A percentile compares a stretch with the other conserved stretches of the same genome.
Conservation (phyloP, 2,888 invertebrate genomes). For the Antitype chi region DNA sequence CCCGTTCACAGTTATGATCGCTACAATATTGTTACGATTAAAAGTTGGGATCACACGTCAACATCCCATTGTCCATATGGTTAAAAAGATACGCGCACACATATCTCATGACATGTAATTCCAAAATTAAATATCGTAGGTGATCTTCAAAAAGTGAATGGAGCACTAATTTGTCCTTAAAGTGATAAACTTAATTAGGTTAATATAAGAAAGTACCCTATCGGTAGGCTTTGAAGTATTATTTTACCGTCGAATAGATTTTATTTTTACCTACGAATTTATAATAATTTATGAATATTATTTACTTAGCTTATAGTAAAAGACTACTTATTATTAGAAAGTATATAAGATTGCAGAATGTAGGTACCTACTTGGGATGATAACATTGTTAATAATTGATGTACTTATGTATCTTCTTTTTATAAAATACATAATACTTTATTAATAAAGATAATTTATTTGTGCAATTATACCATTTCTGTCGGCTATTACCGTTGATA, state of each 20-base stretch:
- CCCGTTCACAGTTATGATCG: not conserved
- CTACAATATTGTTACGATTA: not conserved
- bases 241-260: slow-evolving; percentile 35
- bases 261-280: slow-evolving; percentile 21
- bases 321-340: slow-evolving; percentile 24
- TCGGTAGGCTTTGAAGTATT: slow-evolving; percentile 35
- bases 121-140: not conserved
- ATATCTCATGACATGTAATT: not conserved
- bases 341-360: slow-evolving; percentile 35
- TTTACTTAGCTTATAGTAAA: slow-evolving; percentile 8
- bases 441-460: slow-evolving; percentile 46
- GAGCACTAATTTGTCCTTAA: not conserved
- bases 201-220: not conserved
- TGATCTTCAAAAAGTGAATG: not conserved
- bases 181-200: not conserved
- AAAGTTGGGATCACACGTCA: slow-evolving; percentile 11
- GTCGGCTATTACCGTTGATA: slow-evolving; percentile 26
- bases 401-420: slow-evolving; percentile 49
- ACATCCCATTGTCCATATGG: not conserved
- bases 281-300: slow-evolving; percentile 37
- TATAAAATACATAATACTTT: slow-evolving; percentile 52
- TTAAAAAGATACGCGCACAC: not conserved
- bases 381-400: slow-evolving; percentile 38
- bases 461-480: slow-evolving; percentile 29
- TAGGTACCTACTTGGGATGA: slow-evolving; percentile 22